A percentile compares a stretch with the other conserved stretches of the same genome.
These are phyloP conservation scores for Apostichopus californicus DNA, from an alignment of 35 echinoderm and acorn worm genomes.

Conservation along the genomic window DNA sequence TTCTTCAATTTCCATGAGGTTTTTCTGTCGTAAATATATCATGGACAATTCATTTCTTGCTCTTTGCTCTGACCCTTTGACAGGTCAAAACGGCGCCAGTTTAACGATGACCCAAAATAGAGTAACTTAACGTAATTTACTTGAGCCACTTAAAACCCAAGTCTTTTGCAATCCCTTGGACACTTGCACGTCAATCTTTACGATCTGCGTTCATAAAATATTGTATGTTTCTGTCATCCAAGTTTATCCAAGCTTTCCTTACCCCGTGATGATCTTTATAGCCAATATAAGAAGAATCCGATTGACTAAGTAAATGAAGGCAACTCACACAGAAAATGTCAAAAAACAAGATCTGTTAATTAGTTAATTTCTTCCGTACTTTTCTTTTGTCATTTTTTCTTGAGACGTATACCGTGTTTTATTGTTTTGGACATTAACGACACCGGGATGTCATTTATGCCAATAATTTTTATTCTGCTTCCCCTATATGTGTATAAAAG, in stretches of 20 bases:
- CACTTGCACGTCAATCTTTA: background rate
- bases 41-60: no score
- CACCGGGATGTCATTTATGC: background rate
- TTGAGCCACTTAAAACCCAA: background rate
- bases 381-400: background rate
- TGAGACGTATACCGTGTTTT: background rate
- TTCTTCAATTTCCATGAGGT: no score
- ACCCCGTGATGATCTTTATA: background rate
- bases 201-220: background rate
- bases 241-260: background rate
- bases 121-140: background rate
- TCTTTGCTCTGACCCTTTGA: background rate
- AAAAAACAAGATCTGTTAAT: background rate
- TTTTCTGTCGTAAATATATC: no score
- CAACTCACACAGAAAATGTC: background rate
- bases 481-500: no score
- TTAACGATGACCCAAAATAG: background rate
- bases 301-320: background rate
- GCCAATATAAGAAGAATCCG: background rate
- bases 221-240: background rate
- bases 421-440: background rate
- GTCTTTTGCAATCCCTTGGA: background rate
- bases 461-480: no score
- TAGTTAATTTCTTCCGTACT: background rate
- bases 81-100: background rate